Evolutionary conservation across 2,113 vertebrate genomes (phyloP).

Genomic region (Otus sunia): DNA sequence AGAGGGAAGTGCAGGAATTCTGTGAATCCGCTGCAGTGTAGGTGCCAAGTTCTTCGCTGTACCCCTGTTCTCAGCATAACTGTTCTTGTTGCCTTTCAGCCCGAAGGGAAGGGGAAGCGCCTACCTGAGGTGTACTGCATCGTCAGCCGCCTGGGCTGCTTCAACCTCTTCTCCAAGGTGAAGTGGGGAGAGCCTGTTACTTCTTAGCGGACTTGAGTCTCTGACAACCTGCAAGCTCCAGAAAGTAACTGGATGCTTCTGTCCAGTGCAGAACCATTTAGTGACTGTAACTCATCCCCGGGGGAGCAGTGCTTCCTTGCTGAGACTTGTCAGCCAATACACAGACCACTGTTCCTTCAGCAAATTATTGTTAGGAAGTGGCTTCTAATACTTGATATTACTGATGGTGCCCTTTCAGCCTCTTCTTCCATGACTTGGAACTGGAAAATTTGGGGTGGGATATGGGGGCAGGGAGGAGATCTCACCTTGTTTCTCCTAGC

Average conservation of each 20-base stretch:
- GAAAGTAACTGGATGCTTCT: neutral
- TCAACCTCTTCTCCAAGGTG: constrained; percentile 99
- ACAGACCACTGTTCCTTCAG: neutral
- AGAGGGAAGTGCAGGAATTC: neutral
- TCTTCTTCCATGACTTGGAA: neutral
- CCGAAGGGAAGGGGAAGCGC: constrained; percentile 91
- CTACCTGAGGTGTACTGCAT: constrained; percentile 97
- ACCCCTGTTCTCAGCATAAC: neutral
- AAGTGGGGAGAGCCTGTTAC: constrained; percentile 2
- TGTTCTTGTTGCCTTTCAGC: constrained; percentile 67
- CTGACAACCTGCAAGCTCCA: neutral
- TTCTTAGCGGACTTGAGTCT: neutral
- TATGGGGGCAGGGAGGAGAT: neutral
- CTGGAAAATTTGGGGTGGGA: neutral
- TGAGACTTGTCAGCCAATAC: neutral
- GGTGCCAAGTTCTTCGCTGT: neutral
- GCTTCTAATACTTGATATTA: neutral
- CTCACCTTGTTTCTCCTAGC: neutral
- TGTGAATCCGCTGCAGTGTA: neutral
- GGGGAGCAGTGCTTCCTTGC: neutral
- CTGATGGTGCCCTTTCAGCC: neutral
- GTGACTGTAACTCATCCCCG: neutral
- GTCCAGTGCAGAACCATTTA: neutral
- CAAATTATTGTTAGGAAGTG: neutral
- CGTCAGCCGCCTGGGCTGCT: constrained; percentile 94